Percentiles rank a stretch among this genome's conserved stretches.
These are phyloP conservation scores for Mactromeris polynyma DNA, from an alignment of 2,888 invertebrate genomes.

Conservation along the genomic window DNA sequence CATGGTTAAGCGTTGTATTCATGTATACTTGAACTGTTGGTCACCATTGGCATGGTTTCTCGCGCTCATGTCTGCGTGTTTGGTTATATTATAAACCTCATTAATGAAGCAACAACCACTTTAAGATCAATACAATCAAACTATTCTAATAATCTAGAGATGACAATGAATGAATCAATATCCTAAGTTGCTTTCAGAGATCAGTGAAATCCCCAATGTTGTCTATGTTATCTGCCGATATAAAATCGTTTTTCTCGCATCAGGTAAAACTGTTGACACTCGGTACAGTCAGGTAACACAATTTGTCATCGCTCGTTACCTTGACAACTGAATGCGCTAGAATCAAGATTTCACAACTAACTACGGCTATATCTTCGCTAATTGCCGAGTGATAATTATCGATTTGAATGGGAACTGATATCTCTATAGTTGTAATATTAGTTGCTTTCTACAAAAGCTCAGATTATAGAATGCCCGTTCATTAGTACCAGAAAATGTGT, in stretches of 20 bases:
- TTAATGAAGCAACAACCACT: neutral
- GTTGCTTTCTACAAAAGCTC: too few relatives aligned
- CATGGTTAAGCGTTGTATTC: too few relatives aligned
- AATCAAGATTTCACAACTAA: constrained; percentile 6
- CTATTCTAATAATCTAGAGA: neutral
- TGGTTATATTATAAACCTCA: neutral
- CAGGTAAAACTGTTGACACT: neutral
- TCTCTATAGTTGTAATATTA: neutral
- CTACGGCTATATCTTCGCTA: neutral
- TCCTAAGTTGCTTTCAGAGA: neutral
- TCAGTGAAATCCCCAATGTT: neutral
- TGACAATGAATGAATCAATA: neutral
- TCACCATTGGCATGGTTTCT: too few relatives aligned
- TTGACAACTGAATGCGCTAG: constrained; percentile 20
- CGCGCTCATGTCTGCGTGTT: neutral
- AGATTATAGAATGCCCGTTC: too few relatives aligned
- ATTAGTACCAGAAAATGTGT: too few relatives aligned
- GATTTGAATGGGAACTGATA: neutral
- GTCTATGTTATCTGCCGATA: neutral
- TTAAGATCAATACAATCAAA: neutral
- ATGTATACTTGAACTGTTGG: too few relatives aligned
- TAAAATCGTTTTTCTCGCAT: neutral
- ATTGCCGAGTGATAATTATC: constrained; percentile 21
- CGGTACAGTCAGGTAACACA: constrained; percentile 14
- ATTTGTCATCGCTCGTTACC: constrained; percentile 15